phyloP scores from a whole-genome alignment of 2,888 invertebrate species.

The Drosophila helvetica region DNA sequence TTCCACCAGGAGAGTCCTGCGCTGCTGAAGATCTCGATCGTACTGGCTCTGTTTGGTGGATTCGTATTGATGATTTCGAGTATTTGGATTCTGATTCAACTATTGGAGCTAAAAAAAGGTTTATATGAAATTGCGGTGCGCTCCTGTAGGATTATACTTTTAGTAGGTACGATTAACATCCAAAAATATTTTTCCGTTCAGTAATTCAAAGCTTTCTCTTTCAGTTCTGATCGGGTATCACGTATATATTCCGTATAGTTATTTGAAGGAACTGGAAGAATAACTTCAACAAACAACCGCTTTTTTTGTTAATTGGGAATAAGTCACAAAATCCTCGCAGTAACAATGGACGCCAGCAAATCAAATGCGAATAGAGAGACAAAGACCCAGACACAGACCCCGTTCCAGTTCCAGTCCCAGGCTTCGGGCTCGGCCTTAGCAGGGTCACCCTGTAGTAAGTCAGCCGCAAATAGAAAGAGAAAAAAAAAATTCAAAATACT shows the following conservation, averaged over 20 bases:
- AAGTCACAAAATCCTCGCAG: too few relatives aligned
- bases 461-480: constrained; percentile 55
- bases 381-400: constrained; percentile 2
- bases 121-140: too few relatives aligned
- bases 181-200: not conserved
- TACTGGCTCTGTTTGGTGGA: not conserved
- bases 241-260: not conserved
- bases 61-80: not conserved
- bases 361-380: too few relatives aligned
- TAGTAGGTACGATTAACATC: not conserved
- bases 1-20: not conserved
- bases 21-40: not conserved
- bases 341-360: too few relatives aligned
- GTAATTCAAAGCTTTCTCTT: not conserved
- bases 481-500: too few relatives aligned
- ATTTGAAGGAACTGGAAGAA: not conserved
- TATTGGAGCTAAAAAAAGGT: too few relatives aligned
- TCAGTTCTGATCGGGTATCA: not conserved
- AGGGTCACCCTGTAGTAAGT: not conserved
- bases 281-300: not conserved
- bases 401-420: not conserved
- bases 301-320: constrained; percentile 12
- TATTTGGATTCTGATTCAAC: not conserved
- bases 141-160: too few relatives aligned
- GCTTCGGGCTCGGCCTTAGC: constrained; percentile 38